Conservation (phyloP, 2,113 vertebrate genomes). For the Scatophagus argus region DNA sequence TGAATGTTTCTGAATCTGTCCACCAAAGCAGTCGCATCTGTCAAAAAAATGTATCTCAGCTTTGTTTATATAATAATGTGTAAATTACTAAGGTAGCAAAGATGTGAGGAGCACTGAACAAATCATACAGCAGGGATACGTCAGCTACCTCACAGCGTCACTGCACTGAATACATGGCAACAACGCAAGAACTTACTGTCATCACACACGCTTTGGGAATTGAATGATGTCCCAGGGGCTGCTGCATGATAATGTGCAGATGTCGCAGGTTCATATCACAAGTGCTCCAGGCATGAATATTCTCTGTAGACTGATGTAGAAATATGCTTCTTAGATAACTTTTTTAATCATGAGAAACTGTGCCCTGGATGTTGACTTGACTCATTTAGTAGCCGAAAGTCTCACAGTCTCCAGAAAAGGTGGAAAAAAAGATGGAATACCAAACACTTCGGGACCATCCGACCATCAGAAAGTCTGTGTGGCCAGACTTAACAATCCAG, state of each 20-base stretch:
- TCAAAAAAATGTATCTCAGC: not conserved
- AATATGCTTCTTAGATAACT: not conserved
- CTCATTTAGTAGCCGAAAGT: not conserved
- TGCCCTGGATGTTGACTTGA: not conserved
- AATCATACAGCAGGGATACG: not conserved
- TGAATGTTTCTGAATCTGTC: not conserved
- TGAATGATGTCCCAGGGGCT: not conserved
- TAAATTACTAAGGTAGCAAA: not conserved
- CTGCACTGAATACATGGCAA: conserved; percentile 9
- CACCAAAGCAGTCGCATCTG: too few species aligned
- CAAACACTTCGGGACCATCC: not conserved
- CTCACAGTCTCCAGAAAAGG: not conserved
- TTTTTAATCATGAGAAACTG: not conserved
- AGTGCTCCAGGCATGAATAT: conserved; percentile 18
- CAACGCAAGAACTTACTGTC: conserved; percentile 18
- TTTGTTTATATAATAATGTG: not conserved
- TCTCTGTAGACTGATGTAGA: not conserved
- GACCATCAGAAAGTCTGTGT: not conserved
- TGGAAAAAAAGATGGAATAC: not conserved
- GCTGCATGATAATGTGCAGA: conserved; percentile 39
- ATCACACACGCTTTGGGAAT: conserved; percentile 19
- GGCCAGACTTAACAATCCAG: not conserved
- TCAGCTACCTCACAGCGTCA: conserved; percentile 7
- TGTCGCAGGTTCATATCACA: conserved; percentile 38
- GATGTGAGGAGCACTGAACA: not conserved